These are phyloP conservation scores for Myotis daubentonii DNA, from an alignment of 2,797 vertebrate species.

Conservation along the genomic window DNA sequence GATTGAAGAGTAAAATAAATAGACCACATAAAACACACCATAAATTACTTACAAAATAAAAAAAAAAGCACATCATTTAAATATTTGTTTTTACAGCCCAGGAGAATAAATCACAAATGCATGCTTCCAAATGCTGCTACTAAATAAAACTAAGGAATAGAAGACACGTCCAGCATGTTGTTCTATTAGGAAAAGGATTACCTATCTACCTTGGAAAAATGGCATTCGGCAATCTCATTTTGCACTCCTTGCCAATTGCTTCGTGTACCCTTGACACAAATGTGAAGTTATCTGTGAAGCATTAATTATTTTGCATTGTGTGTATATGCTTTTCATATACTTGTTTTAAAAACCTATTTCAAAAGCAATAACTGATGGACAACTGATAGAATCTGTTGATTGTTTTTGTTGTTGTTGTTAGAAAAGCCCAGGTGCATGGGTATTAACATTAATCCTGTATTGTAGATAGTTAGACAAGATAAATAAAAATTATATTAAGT, in stretches of 20 bases:
- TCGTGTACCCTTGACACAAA: background rate
- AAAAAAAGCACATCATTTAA: background rate
- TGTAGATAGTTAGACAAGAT: background rate
- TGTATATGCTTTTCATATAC: background rate
- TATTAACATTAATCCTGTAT: background rate
- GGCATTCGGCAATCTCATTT: background rate
- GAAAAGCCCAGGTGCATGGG: background rate
- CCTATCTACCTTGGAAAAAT: conserved; percentile 16
- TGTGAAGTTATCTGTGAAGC: background rate
- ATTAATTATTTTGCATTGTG: conserved; percentile 7
- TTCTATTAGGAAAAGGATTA: background rate
- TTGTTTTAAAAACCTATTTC: conserved; percentile 40
- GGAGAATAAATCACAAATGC: background rate
- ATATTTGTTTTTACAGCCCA: background rate
- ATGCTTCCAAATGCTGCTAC: background rate
- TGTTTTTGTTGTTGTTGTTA: background rate
- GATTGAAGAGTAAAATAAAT: background rate
- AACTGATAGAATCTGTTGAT: conserved; percentile 37
- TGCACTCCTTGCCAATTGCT: background rate
- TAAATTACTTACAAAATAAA: background rate
- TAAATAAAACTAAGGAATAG: background rate
- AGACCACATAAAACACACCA: background rate
- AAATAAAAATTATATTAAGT: conserved; percentile 24
- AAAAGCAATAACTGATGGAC: background rate
- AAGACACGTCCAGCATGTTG: background rate